Base-by-base conservation (phyloP, 2,113 vertebrate species). In the Heterocephalus glaber region DNA sequence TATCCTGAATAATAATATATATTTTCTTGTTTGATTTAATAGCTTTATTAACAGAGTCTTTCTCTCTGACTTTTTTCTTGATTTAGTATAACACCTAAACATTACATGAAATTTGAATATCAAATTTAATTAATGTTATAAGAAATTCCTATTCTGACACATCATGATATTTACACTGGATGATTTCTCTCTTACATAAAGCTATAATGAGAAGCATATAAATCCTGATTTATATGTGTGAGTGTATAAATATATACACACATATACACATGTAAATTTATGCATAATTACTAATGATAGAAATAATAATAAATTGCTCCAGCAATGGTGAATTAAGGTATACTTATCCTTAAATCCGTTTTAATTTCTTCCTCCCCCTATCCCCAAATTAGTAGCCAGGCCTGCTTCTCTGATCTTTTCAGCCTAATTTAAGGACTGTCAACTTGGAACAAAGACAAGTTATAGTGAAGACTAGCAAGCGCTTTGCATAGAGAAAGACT, bases 151-250 rank as follows among this genome's bases (percentile, higher is more conserved):
- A 70, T 92, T 88, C 61, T 89, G n/a, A 81, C 35, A 86, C 28
- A 72, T 74, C 33, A 28, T 88, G 74, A 92, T 92, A 86, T 85
- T 87, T 95, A 94, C 2, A 47, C 28, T 85, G 20, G 70, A 66
- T 89, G 61, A 80, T 86, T 94, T 95, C 76, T 79, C 8, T 79
- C 84, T 97, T 66, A 93, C 33, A 81, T 76, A 52, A 79, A 94
- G 86, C 41, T 47, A 56, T 24, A 85, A 66, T 22, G 61, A 80
- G 44, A 22, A 58, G 26, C n/a, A 90, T 56, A 80, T 24, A 96
- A 66, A 89, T 83, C 24, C 28, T 74, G 41, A 74, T 80, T 14
- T 47, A 44, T 44, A 52, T 49, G 16, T 61, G 4, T 81, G 0
- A 63, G 12, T 61, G 3, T 24, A 24, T n/a, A 79, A 2, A 12